Evolutionary conservation across 2,888 invertebrate species (phyloP).

Genomic region (Salticus scenicus): DNA sequence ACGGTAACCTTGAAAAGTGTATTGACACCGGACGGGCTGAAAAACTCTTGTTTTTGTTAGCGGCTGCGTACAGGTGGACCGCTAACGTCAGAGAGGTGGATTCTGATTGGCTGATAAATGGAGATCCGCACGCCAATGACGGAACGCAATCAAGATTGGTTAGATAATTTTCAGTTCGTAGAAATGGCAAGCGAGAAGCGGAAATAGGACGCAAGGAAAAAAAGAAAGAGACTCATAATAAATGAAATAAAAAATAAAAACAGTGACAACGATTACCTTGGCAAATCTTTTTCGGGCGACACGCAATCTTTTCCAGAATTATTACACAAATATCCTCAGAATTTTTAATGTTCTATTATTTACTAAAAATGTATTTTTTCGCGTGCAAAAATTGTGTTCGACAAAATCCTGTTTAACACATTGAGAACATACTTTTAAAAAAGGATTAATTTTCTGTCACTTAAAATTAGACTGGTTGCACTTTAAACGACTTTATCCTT

Average conservation of each 20-base stretch:
- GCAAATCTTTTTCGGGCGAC: not conserved
- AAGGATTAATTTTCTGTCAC: too few relatives aligned
- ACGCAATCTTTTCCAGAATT: too few relatives aligned
- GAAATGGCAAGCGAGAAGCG: constrained; percentile 25
- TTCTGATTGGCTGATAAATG: constrained; percentile 65
- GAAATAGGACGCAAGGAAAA: constrained; percentile 31
- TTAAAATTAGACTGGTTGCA: too few relatives aligned
- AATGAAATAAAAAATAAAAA: constrained; percentile 22
- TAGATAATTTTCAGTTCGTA: constrained; percentile 57
- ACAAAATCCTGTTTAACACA: too few relatives aligned
- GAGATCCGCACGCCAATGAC: constrained; percentile 63
- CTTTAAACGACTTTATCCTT: too few relatives aligned
- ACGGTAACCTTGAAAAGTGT: constrained; percentile 71
- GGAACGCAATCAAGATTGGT: constrained; percentile 62
- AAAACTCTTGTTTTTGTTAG: constrained; percentile 62
- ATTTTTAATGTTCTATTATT: too few relatives aligned
- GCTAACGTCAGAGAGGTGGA: constrained; percentile 54
- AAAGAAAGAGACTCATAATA: not conserved
- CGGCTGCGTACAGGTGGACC: constrained; percentile 67
- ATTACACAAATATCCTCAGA: too few relatives aligned
- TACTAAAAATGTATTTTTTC: too few relatives aligned
- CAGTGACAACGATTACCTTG: constrained; percentile 12
- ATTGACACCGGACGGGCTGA: constrained; percentile 63
- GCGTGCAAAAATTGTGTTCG: too few relatives aligned
- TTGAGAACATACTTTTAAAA: too few relatives aligned